Evolutionary conservation across 2,113 vertebrate species (phyloP), one percentile per base, ranked within the genome.

Genomic region (Delphinus delphis): DNA sequence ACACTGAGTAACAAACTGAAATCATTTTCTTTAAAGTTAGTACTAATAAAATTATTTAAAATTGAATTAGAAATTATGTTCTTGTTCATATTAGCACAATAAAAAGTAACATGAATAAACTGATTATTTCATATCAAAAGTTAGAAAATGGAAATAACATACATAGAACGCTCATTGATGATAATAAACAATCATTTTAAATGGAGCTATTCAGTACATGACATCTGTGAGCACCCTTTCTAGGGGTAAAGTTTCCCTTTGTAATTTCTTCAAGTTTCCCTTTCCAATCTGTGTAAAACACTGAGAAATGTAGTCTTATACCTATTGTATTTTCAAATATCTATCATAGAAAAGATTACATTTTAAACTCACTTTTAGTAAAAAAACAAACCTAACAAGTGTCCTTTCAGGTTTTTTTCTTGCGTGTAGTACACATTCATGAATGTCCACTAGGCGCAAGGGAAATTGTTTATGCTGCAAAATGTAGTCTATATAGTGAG

Each of bases 71-170:
- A 96, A 90, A 93, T 88, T 88, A 90, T 79, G 23, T 96, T 96
- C 74, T 93, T 96, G 20, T 93, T 89, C 81, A 60, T 90, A 96
- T 95, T 96, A 96, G 71, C 5, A 85, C 92, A 97, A 94, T 98
- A 98, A 91, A 98, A 98, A 98, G 92, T 60, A 97, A 77, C 60
- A 93, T 83, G 95, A 97, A 85, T 68, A 97, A 98, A 98, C 92
- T 63, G 96, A 96, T 88, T 31, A 23, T 76, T 97, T 97, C 63
- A 91, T 98, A 98, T 98, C 89, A 98, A 98, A 99, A 98, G 97
- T 97, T 98, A 89, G 93, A 98, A 98, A 98, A 97, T 77, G 88
- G 88, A 88, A 97, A 88, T 96, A 74, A 90, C 60, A 76, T 92
- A 93, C 97, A 98, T 95, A 96, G 97, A 98, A 98, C 8, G 53